Evolutionary conservation across 2,888 invertebrate genomes (phyloP).

Genomic region (Caenorhabditis drosophilae): DNA sequence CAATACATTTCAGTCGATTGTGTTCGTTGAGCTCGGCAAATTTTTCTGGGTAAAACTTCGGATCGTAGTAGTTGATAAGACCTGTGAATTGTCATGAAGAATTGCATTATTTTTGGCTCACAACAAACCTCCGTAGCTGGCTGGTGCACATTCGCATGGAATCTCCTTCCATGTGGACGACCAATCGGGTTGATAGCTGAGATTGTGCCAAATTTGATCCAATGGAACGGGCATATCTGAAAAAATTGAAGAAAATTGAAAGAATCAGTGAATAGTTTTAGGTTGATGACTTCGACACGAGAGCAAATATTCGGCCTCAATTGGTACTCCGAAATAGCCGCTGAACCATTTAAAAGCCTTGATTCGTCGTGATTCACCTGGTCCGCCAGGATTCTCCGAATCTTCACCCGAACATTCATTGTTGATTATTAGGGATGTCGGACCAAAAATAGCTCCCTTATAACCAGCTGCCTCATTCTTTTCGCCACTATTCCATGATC

Average conservation of each 20-base stretch:
- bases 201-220: constrained; percentile 49
- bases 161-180: constrained; percentile 54
- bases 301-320: constrained; percentile 37
- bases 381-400: constrained; percentile 46
- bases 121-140: constrained; percentile 51
- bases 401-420: constrained; percentile 65
- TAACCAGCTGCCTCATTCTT: constrained; percentile 52
- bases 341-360: constrained; percentile 67
- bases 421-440: constrained; percentile 61
- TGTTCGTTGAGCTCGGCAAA: constrained; percentile 55
- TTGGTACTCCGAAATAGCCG: constrained; percentile 53
- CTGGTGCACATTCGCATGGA: constrained; percentile 60
- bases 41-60: constrained; percentile 54
- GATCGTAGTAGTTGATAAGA: constrained; percentile 59
- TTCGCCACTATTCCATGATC: constrained; percentile 54
- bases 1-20: constrained; percentile 51
- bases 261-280: neutral
- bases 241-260: constrained; percentile 3
- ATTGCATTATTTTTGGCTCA: neutral
- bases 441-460: constrained; percentile 58
- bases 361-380: constrained; percentile 63
- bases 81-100: constrained; percentile 17
- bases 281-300: constrained; percentile 38
- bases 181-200: constrained; percentile 62
- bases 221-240: constrained; percentile 55